Percentiles rank a stretch among this genome's conserved stretches.
phyloP scores from a whole-genome alignment of 2,888 invertebrate species.

The Cantharis lateralis region DNA sequence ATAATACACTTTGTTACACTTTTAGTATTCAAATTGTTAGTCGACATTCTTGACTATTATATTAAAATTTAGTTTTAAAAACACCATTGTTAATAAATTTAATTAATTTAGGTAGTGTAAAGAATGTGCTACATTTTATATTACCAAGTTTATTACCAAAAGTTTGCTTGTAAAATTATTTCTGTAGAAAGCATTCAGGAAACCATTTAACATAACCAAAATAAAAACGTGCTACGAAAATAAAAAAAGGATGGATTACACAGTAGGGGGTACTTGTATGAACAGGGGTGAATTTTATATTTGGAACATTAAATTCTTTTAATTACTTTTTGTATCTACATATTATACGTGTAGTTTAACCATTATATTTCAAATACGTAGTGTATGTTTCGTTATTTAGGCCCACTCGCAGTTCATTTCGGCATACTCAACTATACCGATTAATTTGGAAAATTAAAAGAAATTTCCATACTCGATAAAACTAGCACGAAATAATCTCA shows the following conservation, averaged over 20 bases:
- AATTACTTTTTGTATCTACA: conserved; percentile 56
- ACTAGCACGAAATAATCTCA: neutral
- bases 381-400: conserved; percentile 44
- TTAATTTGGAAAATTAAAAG: conserved; percentile 49
- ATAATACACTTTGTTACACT: conserved; percentile 11
- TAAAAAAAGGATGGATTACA: conserved; percentile 42
- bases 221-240: conserved; percentile 40
- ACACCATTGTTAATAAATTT: conserved; percentile 6
- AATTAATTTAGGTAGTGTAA: conserved; percentile 8
- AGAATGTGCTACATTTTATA: conserved; percentile 1
- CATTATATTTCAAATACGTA: conserved; percentile 48
- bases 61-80: conserved; percentile 2
- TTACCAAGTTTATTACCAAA: conserved; percentile 1
- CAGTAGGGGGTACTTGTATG: conserved; percentile 33
- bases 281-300: conserved; percentile 53
- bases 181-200: conserved; percentile 39
- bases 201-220: conserved; percentile 42
- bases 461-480: neutral
- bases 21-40: neutral
- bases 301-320: conserved; percentile 57
- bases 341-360: conserved; percentile 54
- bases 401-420: conserved; percentile 44
- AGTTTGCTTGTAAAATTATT: conserved; percentile 2
- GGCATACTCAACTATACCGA: conserved; percentile 49
- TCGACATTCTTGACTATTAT: conserved; percentile 5